These are phyloP conservation scores for Oncopodura yosiiana DNA, from an alignment of 1,140 invertebrate genomes.

Conservation along the genomic window DNA sequence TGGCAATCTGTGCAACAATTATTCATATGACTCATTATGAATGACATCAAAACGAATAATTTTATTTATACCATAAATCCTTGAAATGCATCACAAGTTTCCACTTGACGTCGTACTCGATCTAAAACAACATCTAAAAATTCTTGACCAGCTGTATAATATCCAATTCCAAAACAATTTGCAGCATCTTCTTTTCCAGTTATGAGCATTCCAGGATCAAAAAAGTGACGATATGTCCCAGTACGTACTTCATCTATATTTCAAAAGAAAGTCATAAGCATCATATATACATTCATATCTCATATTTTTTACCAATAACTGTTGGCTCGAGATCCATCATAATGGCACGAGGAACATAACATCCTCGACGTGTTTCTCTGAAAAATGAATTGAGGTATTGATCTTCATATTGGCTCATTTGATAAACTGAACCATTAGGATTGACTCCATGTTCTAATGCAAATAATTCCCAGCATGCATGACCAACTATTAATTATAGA, in stretches of 20 bases:
- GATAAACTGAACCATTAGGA: conserved; percentile 35
- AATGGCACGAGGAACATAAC: conserved; percentile 48
- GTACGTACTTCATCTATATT: conserved; percentile 9
- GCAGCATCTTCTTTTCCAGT: conserved; percentile 68
- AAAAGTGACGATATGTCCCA: conserved; percentile 3
- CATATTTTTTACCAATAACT: conserved; percentile 37
- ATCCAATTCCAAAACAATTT: conserved; percentile 48
- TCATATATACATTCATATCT: neutral
- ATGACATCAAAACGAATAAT: neutral
- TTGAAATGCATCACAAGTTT: neutral
- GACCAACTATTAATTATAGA: too few relatives aligned
- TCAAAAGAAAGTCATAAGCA: neutral
- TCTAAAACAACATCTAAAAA: conserved; percentile 41
- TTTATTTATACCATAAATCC: too few relatives aligned
- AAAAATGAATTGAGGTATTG: conserved; percentile 49
- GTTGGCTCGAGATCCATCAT: conserved; percentile 51
- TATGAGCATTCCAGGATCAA: conserved; percentile 38
- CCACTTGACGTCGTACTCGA: conserved; percentile 45
- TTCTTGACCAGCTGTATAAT: conserved; percentile 52
- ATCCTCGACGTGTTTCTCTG: conserved; percentile 45
- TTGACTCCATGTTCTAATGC: conserved; percentile 39
- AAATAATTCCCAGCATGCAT: conserved; percentile 39
- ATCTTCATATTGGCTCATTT: conserved; percentile 47
- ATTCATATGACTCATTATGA: neutral
- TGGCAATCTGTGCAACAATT: neutral